Base-by-base conservation (phyloP, 2,113 vertebrate genomes). In the Neodon shergylaensis region DNA sequence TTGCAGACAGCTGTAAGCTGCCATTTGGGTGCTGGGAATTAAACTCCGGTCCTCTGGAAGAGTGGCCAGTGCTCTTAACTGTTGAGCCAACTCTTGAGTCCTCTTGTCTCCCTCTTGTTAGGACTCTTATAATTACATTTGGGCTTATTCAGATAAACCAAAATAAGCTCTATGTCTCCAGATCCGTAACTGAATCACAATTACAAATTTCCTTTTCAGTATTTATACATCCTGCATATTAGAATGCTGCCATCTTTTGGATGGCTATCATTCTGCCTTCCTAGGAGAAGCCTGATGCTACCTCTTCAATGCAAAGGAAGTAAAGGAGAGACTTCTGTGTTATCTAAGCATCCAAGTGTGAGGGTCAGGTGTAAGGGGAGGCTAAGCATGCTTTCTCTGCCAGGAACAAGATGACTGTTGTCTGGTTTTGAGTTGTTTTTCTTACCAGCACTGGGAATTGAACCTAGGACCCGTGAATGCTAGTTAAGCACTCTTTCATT, bases 181-280 rank as follows among this genome's bases (percentile, higher is more conserved):
- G 19, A 82, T 90, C 49, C 70, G 94, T 81, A 49, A 36, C 3
- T 42, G 89, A 94, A 88, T 95, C 72, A 91, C 39, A 49, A 86
- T 73, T 73, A 33, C 84, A 36, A 84, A 74, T 39, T 92, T 68
- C 65, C 65, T 93, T 93, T 78, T 72, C 63, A 66, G 63, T 39
- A 92, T 42, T 93, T 47, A 82, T 58, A 78, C 74, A 49, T 87
- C 28, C 39, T 21, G 33, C 68, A 44, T 73, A 93, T 97, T 81
- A 91, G 49, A n/a, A 92, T 52, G 39, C 73, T 88, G 49, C 61
- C 76, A 90, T 63, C 19, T 92, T n/a, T 90, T 31, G 73, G 72
- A 42, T 31, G 19, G 31, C 28, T 24, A 54, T 83, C 68, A 6
- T 68, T 90, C 85, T 88, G 54, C 77, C 85, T 84, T 42, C 13